A percentile compares a stretch with the other conserved stretches of the same genome.
Evolutionary conservation across 53 echinoderm and acorn worm species (phyloP).

Genomic region (Holothuria leucospilota): DNA sequence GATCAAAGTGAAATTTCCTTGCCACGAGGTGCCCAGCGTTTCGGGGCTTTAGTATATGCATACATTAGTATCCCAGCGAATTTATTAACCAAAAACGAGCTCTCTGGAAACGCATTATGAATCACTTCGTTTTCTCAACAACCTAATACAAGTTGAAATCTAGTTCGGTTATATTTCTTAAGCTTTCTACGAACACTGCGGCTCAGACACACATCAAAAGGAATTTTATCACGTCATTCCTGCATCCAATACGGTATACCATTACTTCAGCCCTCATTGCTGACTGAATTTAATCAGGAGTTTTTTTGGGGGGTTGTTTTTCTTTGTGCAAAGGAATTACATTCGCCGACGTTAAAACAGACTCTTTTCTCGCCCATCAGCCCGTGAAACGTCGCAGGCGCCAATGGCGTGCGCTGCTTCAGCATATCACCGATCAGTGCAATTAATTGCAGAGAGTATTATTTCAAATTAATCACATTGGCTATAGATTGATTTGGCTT

Average conservation of each 20-base stretch:
- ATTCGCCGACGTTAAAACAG: conserved; percentile 17
- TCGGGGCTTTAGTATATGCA: too few species aligned
- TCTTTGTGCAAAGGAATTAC: conserved; percentile 6
- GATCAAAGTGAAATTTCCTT: too few species aligned
- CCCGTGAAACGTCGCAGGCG: conserved; percentile 30
- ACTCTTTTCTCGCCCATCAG: conserved; percentile 33
- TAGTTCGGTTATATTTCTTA: too few species aligned
- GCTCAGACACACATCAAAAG: too few species aligned
- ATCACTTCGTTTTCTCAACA: too few species aligned
- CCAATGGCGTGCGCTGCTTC: conserved; percentile 14
- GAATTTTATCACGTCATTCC: too few species aligned
- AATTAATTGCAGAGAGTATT: conserved; percentile 12
- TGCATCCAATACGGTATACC: not conserved
- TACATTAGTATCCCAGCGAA: too few species aligned
- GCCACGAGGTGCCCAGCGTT: too few species aligned
- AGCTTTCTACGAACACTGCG: too few species aligned
- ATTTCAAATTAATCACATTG: conserved; percentile 25
- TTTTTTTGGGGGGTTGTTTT: conserved; percentile 3
- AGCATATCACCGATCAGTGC: not conserved
- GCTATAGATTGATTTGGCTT: not conserved
- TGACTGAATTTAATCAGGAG: conserved; percentile 28
- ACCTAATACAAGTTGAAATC: too few species aligned
- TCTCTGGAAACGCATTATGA: too few species aligned
- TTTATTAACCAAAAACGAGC: too few species aligned
- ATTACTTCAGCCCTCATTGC: conserved; percentile 3